These are phyloP conservation scores for Pemphigus obesinymphae DNA, from an alignment of 1,140 invertebrate genomes.

Conservation along the genomic window DNA sequence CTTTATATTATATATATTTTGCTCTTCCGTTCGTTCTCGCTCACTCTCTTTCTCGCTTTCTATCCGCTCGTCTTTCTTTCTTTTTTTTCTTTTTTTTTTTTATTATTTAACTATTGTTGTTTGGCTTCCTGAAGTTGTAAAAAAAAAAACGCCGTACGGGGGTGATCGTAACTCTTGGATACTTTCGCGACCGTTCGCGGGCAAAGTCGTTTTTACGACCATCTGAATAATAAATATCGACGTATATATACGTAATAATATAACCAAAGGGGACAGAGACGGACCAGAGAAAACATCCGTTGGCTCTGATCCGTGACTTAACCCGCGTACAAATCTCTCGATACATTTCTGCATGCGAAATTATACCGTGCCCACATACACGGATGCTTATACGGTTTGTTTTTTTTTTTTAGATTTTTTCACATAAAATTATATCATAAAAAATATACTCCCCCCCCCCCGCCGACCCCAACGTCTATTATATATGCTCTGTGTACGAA, in stretches of 20 bases:
- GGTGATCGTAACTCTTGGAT: slow-evolving; percentile 29
- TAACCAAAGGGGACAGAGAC: not conserved
- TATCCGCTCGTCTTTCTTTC: not conserved
- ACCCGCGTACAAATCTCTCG: slow-evolving; percentile 36
- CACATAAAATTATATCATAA: slow-evolving; percentile 27
- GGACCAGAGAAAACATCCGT: slow-evolving; percentile 37
- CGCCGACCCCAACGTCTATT: too few relatives aligned
- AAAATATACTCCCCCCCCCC: not conserved
- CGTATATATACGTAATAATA: not conserved
- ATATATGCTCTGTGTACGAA: too few relatives aligned
- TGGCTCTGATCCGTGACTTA: slow-evolving; percentile 34
- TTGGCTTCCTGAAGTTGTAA: slow-evolving; percentile 34
- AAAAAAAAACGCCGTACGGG: not conserved
- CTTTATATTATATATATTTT: slow-evolving; percentile 17
- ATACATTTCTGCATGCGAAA: slow-evolving; percentile 1
- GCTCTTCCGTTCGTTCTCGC: too few relatives aligned
- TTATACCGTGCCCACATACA: not conserved
- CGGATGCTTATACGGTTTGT: not conserved
- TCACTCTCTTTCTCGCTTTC: not conserved
- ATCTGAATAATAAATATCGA: slow-evolving; percentile 41
- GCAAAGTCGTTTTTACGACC: slow-evolving; percentile 20
- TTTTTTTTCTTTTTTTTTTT: not conserved
- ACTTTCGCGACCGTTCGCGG: not conserved
- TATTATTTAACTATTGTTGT: slow-evolving; percentile 39
- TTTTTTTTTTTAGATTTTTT: not conserved